These are phyloP conservation scores for Camarhynchus parvulus DNA, from an alignment of 2,113 vertebrate species.

Conservation along the genomic window DNA sequence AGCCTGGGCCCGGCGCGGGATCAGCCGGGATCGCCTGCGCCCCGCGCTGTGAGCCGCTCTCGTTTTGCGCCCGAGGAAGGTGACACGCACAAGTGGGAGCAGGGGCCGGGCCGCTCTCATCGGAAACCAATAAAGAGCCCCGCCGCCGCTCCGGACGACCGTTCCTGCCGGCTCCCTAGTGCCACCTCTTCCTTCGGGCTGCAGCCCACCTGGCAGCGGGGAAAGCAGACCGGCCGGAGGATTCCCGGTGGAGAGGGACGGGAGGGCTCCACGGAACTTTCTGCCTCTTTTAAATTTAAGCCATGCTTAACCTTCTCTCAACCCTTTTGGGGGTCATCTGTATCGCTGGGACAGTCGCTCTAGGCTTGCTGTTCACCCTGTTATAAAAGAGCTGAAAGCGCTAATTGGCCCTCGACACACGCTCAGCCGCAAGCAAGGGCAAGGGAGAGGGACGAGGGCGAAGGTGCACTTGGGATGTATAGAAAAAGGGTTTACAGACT, in stretches of 20 bases:
- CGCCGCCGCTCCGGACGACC: background rate
- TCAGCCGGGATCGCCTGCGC: background rate
- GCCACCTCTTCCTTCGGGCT: background rate
- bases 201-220: background rate
- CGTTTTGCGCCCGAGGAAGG: background rate
- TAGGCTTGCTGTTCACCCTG: background rate
- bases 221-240: background rate
- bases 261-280: background rate
- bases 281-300: background rate
- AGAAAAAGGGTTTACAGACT: background rate
- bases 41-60: background rate
- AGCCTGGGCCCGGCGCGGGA: background rate
- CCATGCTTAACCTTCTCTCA: background rate
- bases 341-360: background rate
- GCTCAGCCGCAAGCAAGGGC: background rate
- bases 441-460: background rate
- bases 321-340: background rate
- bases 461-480: background rate
- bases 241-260: background rate
- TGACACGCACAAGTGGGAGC: background rate
- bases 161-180: background rate
- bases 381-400: background rate
- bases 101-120: background rate
- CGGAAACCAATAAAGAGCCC: background rate
- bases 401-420: background rate